These are phyloP conservation scores for Myopa testacea DNA, from an alignment of 2,888 invertebrate genomes.

Conservation along the genomic window DNA sequence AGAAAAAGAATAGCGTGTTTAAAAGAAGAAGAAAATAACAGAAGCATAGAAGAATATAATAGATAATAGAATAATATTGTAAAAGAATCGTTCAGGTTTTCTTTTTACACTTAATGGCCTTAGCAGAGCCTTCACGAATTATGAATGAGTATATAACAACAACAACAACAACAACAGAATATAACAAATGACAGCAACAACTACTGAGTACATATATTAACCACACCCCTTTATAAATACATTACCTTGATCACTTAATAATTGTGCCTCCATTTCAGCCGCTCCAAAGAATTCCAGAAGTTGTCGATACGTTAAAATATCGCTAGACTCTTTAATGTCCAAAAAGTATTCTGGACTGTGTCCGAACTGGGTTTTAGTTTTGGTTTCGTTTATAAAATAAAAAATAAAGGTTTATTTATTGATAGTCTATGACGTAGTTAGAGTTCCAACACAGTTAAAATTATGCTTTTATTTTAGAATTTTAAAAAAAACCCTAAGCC, in stretches of 20 bases:
- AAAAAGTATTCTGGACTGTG: slow-evolving; percentile 84
- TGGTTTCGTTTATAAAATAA: neutral
- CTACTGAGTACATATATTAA: slow-evolving; percentile 27
- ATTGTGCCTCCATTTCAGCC: slow-evolving; percentile 75
- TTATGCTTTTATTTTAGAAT: too few species aligned
- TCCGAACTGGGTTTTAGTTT: slow-evolving; percentile 73
- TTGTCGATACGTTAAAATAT: slow-evolving; percentile 77
- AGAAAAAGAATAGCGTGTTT: too few species aligned
- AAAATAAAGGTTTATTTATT: neutral
- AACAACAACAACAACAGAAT: neutral
- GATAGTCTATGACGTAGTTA: too few species aligned
- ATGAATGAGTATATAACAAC: neutral
- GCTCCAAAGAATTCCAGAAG: slow-evolving; percentile 79
- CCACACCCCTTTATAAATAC: too few species aligned
- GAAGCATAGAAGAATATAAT: neutral
- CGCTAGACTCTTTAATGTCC: slow-evolving; percentile 71
- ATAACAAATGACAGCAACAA: neutral
- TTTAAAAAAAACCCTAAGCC: too few species aligned
- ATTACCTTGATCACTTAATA: slow-evolving; percentile 84
- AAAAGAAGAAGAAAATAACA: too few species aligned
- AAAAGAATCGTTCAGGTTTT: neutral
- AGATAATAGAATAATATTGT: neutral
- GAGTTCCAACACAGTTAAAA: too few species aligned
- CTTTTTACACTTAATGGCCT: neutral
- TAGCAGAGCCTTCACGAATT: too few species aligned